phyloP scores from a whole-genome alignment of 1,140 invertebrate genomes.

The Adelges cooleyi region DNA sequence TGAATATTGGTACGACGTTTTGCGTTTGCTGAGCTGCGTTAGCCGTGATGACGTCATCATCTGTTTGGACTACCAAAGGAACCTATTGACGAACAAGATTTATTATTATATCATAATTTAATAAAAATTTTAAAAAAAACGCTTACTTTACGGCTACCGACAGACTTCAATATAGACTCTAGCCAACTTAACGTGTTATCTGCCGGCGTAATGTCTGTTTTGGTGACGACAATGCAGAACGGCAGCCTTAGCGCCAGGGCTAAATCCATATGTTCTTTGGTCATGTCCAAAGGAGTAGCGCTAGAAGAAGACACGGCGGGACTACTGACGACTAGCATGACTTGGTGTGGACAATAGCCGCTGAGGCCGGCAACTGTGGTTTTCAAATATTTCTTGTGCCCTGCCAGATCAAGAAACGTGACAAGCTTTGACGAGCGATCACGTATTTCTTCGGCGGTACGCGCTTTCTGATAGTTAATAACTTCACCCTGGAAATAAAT shows the following conservation, averaged over 20 bases:
- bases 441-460: slow-evolving; percentile 88
- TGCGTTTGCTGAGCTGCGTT: slow-evolving; percentile 49
- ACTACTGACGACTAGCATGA: slow-evolving; percentile 74
- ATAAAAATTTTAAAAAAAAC: background rate
- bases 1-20: slow-evolving; percentile 75
- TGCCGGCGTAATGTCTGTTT: slow-evolving; percentile 61
- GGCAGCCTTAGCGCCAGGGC: slow-evolving; percentile 75
- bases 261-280: slow-evolving; percentile 72
- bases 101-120: background rate
- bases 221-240: slow-evolving; percentile 81
- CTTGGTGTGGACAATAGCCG: slow-evolving; percentile 89
- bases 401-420: slow-evolving; percentile 91
- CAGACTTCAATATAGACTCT: slow-evolving; percentile 48
- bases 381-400: slow-evolving; percentile 88
- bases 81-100: slow-evolving; percentile 36
- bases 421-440: slow-evolving; percentile 81
- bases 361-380: slow-evolving; percentile 79
- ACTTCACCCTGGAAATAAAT: slow-evolving; percentile 47
- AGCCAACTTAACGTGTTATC: slow-evolving; percentile 49
- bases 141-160: slow-evolving; percentile 49
- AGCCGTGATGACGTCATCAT: slow-evolving; percentile 61
- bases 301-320: slow-evolving; percentile 49
- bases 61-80: slow-evolving; percentile 47
- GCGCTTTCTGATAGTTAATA: slow-evolving; percentile 80
- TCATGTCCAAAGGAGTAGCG: slow-evolving; percentile 39